Base-by-base conservation (phyloP, 1,140 invertebrate genomes). In the Nephotettix cincticeps region DNA sequence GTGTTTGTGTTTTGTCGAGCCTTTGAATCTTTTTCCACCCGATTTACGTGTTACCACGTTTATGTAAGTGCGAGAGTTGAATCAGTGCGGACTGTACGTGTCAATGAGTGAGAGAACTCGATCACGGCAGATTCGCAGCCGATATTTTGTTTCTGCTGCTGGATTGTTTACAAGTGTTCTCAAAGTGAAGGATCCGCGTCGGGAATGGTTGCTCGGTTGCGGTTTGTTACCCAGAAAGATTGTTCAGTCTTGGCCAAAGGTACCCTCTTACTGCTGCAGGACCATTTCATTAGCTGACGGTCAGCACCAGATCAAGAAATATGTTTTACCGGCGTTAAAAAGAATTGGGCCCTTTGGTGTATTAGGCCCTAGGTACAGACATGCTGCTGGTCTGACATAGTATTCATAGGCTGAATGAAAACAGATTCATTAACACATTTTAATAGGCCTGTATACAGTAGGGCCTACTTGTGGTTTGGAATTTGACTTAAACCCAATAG, bases 281-380 rank as follows among this genome's bases (percentile, higher is more conserved):
- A 71, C 67, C 66, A 71, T 78, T 78, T 73, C 69, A 78, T 78
- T 74, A 83, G 79, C 80, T 83, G 80, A 83, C 79, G 77, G 80
- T 77, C 78, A 78, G 76, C 78, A 76, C 69, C 71, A 76, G 74
- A 76, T 78, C 76, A 78, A 76, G 74, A 77, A 76, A 1, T 71
- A 71, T 63, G 69, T 72, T 28, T 73, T 73, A 21, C 47, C 70
- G 40, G 75, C 74, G 45, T 73, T 73, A 72, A 75, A 76, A 71
- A 76, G 76, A 75, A 73, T 73, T 76, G 74, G 72, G 64, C 69
- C 68, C 70, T 73, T 28, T 64, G 47, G 67, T 21, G 45, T 56
- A 6, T 63, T 56, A 43, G 71, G 71, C 21, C 71, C 69, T n/a
- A 70, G 69, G 56, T 73, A 71, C 51, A 63, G 71, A 36, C 65